phyloP scores from a whole-genome alignment of 1,140 invertebrate genomes.

The Platorchestia sp. region DNA sequence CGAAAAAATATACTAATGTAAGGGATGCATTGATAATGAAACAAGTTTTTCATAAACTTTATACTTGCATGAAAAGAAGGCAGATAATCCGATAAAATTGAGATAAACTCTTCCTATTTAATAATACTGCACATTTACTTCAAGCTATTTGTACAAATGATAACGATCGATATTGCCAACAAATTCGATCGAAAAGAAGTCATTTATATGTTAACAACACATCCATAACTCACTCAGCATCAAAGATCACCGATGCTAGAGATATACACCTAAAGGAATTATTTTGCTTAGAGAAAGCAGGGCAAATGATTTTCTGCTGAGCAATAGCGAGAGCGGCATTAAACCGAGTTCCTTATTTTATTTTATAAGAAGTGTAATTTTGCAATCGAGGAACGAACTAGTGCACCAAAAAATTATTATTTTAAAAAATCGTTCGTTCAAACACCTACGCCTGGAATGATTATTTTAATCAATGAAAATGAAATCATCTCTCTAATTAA shows the following conservation, averaged over 20 bases:
- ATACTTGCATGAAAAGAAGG: constrained; percentile 41
- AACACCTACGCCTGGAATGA: not conserved
- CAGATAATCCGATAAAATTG: constrained; percentile 42
- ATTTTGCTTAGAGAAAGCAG: not conserved
- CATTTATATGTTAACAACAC: not conserved
- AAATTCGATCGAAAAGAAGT: not conserved
- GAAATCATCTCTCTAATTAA: not conserved
- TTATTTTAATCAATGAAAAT: not conserved
- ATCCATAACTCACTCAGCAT: not conserved
- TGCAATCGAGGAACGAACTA: not conserved
- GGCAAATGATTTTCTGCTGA: not conserved
- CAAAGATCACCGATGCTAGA: not conserved
- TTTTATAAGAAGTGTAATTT: not conserved
- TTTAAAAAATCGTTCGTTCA: no score
- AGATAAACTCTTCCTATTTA: constrained; percentile 17
- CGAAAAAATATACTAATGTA: not conserved
- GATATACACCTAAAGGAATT: not conserved
- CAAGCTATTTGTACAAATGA: constrained; percentile 42
- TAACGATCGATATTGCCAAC: not conserved
- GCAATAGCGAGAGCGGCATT: not conserved
- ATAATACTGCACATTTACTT: constrained; percentile 29
- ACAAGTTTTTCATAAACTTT: not conserved
- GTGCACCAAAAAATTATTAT: not conserved
- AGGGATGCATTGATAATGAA: not conserved
- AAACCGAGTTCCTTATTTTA: not conserved